Evolutionary conservation across 1,140 invertebrate genomes (phyloP).

Genomic region (Stegodyphus mimosarum): DNA sequence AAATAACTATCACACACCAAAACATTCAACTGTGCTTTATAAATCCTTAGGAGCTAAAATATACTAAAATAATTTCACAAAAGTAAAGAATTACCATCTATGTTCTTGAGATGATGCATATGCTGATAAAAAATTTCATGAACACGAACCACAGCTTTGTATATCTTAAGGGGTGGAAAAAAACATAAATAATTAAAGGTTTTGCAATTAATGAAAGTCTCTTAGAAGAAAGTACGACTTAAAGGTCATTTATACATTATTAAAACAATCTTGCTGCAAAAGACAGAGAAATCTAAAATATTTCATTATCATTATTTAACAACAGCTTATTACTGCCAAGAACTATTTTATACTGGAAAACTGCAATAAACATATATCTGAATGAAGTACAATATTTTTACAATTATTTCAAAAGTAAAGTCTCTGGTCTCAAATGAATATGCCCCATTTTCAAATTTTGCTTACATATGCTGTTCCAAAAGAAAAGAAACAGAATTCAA

Average conservation of each 20-base stretch:
- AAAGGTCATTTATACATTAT: background rate
- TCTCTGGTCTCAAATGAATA: no score
- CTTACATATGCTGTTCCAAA: no score
- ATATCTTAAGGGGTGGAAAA: background rate
- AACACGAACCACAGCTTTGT: slow-evolving; percentile 13
- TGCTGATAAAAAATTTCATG: slow-evolving; percentile 20
- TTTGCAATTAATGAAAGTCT: background rate
- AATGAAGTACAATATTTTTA: no score
- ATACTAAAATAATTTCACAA: background rate
- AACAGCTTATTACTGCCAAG: no score
- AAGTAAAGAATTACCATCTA: slow-evolving; percentile 6
- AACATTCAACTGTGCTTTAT: no score
- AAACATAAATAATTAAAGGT: background rate
- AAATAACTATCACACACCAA: background rate
- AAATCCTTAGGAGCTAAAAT: no score
- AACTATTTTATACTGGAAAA: no score
- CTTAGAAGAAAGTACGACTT: background rate
- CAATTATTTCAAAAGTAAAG: no score
- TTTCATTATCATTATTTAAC: background rate
- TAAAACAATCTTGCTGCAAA: background rate
- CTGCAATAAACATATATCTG: no score
- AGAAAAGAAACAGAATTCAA: no score
- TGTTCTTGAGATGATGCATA: background rate
- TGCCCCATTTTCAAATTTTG: no score
- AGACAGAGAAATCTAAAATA: background rate